Conservation (phyloP, 2,113 vertebrate species). For the Spizaetus ornatus region DNA sequence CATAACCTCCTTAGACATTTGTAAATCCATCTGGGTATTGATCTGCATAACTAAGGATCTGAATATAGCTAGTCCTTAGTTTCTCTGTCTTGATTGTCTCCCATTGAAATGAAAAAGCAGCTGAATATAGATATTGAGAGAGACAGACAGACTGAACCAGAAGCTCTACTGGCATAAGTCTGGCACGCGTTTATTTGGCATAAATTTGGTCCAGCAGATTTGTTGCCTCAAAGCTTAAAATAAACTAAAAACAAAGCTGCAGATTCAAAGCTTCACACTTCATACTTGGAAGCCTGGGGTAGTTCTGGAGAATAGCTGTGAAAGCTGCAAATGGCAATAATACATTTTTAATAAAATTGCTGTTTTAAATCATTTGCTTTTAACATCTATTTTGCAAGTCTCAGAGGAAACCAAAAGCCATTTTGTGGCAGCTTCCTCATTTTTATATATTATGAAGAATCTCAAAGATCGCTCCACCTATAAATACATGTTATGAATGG, state of each 20-base stretch:
- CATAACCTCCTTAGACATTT: neutral
- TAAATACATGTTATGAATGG: conserved; percentile 44
- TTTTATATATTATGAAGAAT: conserved; percentile 36
- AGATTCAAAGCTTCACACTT: neutral
- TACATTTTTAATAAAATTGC: conserved; percentile 48
- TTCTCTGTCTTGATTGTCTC: neutral
- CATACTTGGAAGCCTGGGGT: neutral
- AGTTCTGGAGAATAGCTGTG: neutral
- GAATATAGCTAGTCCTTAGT: neutral
- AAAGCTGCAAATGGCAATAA: conserved; percentile 22
- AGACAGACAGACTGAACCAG: neutral
- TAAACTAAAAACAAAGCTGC: conserved; percentile 32
- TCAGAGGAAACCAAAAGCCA: conserved; percentile 3
- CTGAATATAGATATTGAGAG: neutral
- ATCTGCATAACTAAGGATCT: neutral
- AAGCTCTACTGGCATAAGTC: neutral
- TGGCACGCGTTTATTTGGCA: neutral
- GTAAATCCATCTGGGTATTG: neutral
- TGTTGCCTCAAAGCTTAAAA: neutral
- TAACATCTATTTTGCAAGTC: conserved; percentile 38
- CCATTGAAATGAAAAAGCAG: neutral
- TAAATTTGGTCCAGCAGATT: conserved; percentile 27
- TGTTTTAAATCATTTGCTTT: conserved; percentile 39
- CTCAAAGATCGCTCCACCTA: neutral
- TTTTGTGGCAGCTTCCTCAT: conserved; percentile 17